These are phyloP conservation scores for Rhamphomyia laevipes DNA, from an alignment of 2,888 invertebrate genomes.

Conservation along the genomic window DNA sequence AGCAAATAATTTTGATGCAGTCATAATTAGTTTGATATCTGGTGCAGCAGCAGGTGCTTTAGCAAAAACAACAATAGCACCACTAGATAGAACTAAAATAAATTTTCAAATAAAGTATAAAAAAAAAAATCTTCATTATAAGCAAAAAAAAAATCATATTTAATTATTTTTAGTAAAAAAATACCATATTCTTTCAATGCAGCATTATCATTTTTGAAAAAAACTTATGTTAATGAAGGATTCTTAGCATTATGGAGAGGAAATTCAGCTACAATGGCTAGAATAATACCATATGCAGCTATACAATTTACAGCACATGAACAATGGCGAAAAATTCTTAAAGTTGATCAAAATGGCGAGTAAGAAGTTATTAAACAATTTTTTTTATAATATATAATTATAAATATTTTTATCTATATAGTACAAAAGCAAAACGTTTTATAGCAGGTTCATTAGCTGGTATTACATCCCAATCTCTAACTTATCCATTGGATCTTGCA, in stretches of 20 bases:
- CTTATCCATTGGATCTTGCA: constrained; percentile 94
- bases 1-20: constrained; percentile 20
- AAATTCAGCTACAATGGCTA: constrained; percentile 96
- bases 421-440: constrained; percentile 42
- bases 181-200: constrained; percentile 60
- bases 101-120: constrained; percentile 81
- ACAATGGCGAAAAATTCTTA: constrained; percentile 80
- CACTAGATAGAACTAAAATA: constrained; percentile 94
- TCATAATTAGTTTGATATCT: constrained; percentile 72
- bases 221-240: constrained; percentile 66
- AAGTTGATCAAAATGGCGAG: constrained; percentile 49
- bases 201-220: constrained; percentile 54
- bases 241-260: constrained; percentile 85
- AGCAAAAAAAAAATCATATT: background rate
- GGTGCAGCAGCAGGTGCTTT: constrained; percentile 91
- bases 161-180: constrained; percentile 39
- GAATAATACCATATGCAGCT: constrained; percentile 94
- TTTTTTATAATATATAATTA: no score
- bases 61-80: constrained; percentile 94
- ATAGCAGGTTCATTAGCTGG: constrained; percentile 92
- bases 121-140: constrained; percentile 6
- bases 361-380: background rate
- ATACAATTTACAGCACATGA: constrained; percentile 97
- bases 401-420: constrained; percentile 13
- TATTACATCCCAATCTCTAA: constrained; percentile 83